Evolutionary conservation across 2,888 invertebrate species (phyloP).

Genomic region (Deilephila porcellus): DNA sequence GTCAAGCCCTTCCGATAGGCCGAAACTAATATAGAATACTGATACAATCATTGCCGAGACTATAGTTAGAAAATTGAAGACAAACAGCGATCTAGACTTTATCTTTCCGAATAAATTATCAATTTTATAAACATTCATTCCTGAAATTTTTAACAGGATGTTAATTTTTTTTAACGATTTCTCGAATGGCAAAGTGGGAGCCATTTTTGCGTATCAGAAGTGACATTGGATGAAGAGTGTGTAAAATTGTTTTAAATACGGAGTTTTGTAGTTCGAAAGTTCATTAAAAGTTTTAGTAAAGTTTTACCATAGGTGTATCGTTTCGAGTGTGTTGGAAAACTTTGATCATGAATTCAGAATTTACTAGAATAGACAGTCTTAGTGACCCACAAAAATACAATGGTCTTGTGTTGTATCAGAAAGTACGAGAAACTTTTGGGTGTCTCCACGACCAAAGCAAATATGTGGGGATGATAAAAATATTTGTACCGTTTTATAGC

Average conservation of each 20-base stretch:
- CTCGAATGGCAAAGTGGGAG: slow-evolving; percentile 39
- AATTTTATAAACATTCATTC: not conserved
- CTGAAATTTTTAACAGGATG: slow-evolving; percentile 44
- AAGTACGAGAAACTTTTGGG: no score
- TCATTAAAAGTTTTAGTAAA: slow-evolving; percentile 1
- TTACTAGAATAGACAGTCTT: not conserved
- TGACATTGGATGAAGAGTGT: not conserved
- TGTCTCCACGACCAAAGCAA: no score
- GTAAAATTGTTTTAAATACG: not conserved
- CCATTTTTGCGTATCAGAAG: not conserved
- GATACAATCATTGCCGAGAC: not conserved
- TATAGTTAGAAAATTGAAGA: not conserved
- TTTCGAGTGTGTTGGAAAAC: not conserved
- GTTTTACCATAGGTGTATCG: not conserved
- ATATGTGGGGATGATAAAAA: no score
- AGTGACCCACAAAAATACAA: not conserved
- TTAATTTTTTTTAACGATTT: slow-evolving; percentile 47
- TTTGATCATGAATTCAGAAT: not conserved
- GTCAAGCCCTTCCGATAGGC: not conserved
- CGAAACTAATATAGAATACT: not conserved
- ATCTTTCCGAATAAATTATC: not conserved
- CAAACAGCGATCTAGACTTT: not conserved
- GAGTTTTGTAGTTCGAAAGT: slow-evolving; percentile 1
- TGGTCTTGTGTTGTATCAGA: not conserved
- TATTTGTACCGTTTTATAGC: no score